A percentile compares a stretch with the other conserved stretches of the same genome.
Conservation (phyloP, 1,140 invertebrate genomes). For the Heliconius hermathena region DNA sequence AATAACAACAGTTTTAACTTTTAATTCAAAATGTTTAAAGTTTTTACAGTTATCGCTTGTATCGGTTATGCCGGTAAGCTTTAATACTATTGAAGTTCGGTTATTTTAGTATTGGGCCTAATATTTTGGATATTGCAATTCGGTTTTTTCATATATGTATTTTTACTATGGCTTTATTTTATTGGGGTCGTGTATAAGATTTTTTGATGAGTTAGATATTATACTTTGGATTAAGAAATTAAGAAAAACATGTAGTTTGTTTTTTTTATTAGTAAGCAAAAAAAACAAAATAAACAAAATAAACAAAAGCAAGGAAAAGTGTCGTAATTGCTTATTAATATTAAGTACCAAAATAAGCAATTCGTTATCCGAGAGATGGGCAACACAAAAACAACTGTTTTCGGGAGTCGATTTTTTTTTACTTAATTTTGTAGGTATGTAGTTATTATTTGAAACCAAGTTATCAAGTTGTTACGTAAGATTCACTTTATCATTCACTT, state of each 20-base stretch:
- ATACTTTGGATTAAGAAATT: no score
- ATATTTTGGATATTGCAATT: background rate
- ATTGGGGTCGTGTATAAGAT: background rate
- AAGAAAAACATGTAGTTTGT: no score
- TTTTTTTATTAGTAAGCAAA: no score
- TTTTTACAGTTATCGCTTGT: conserved; percentile 43
- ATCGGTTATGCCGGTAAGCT: conserved; percentile 52
- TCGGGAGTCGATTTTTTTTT: no score
- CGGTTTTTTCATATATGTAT: background rate
- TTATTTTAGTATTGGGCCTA: background rate
- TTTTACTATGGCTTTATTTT: background rate
- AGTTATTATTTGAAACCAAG: no score
- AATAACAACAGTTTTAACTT: conserved; percentile 41
- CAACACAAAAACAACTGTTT: no score
- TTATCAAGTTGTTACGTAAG: no score
- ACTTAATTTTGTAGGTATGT: no score
- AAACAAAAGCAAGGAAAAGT: background rate
- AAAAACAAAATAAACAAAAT: background rate
- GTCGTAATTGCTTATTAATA: background rate
- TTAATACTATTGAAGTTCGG: background rate
- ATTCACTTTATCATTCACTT: no score
- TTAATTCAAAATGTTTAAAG: conserved; percentile 49
- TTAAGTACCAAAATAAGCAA: no score
- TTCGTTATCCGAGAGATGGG: no score
- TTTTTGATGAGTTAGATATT: background rate